These are phyloP conservation scores for Philaenus spumarius DNA, from an alignment of 1,140 invertebrate genomes.

Conservation along the genomic window DNA sequence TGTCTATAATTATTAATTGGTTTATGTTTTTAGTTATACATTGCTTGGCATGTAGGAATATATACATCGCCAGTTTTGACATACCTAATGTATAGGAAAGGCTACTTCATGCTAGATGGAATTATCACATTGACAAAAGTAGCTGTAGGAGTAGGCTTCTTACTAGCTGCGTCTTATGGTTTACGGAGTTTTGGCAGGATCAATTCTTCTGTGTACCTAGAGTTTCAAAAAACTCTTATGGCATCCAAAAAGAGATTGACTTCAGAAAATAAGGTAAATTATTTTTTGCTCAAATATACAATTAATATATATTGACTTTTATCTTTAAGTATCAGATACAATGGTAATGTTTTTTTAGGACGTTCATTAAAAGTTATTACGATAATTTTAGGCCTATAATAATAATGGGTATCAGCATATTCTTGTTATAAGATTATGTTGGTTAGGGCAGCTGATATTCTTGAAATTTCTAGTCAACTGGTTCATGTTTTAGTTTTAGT, in stretches of 20 bases:
- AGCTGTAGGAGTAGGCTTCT: slow-evolving; percentile 52
- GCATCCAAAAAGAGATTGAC: slow-evolving; percentile 46
- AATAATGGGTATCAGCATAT: no score
- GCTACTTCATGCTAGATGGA: slow-evolving; percentile 56
- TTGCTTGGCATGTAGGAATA: slow-evolving; percentile 62
- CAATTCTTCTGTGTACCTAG: slow-evolving; percentile 61
- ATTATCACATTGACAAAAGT: slow-evolving; percentile 51
- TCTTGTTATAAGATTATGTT: no score
- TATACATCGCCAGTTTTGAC: slow-evolving; percentile 71
- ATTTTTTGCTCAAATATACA: no score
- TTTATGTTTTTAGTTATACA: slow-evolving; percentile 41
- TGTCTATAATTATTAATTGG: not conserved
- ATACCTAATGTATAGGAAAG: slow-evolving; percentile 62
- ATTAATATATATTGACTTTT: no score
- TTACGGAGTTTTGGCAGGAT: slow-evolving; percentile 64
- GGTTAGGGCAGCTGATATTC: no score
- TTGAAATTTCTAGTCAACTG: no score
- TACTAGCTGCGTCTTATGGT: slow-evolving; percentile 56
- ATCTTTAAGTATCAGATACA: no score
- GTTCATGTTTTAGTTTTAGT: no score
- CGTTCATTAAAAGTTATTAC: no score
- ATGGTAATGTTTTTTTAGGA: no score
- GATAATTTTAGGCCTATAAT: no score
- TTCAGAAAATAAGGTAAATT: slow-evolving; percentile 41
- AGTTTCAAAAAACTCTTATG: slow-evolving; percentile 62